Evolutionary conservation across 1,140 invertebrate species (phyloP), one percentile per base, ranked within the genome.

Genomic region (Camponotus pennsylvanicus): DNA sequence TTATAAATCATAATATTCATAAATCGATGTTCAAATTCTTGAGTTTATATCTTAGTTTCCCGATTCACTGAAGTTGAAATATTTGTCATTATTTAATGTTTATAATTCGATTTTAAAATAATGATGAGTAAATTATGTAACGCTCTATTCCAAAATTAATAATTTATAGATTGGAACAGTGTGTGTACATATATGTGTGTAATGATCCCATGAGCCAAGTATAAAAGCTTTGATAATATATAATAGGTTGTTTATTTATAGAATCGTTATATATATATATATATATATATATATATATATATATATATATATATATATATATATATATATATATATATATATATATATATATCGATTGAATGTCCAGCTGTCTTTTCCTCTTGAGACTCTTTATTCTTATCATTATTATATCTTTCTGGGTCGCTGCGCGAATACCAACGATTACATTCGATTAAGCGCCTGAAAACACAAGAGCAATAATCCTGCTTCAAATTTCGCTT

Each of bases 401-500:
- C 61, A 45, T 6, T 78, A 6, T 78, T 78, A 21, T 64, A 27
- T 78, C 61, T 78, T 66, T 78, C 61, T 66, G 37, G 55, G 37
- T 27, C 61, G 42, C 9, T 45, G n/a, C 27, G 32, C 61, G 37
- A 77, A 77, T 34, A 42, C 27, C 18, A 18, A 78, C 32, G 37
- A 66, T 64, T 75, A 59, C 27, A 77, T 77, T 64, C 40, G 37
- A 64, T 66, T 78, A 66, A 66, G 18, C 42, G 59, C 7, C 27
- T 78, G 42, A 8, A 37, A 78, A n/a, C 18, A 63, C 15, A 49
- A 37, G 21, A 64, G 75, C 18, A 78, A 27, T 21, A 42, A 18
- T 78, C 37, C 76, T 45, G 61, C 40, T 78, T 78, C 59, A 66
- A 66, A 77, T 45, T 18, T 78, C 40, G 57, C 57, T 45, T 77